A percentile compares a stretch with the other conserved stretches of the same genome.
These are phyloP conservation scores for Aegotheles bennettii DNA, from an alignment of 2,113 vertebrate genomes.

Conservation along the genomic window DNA sequence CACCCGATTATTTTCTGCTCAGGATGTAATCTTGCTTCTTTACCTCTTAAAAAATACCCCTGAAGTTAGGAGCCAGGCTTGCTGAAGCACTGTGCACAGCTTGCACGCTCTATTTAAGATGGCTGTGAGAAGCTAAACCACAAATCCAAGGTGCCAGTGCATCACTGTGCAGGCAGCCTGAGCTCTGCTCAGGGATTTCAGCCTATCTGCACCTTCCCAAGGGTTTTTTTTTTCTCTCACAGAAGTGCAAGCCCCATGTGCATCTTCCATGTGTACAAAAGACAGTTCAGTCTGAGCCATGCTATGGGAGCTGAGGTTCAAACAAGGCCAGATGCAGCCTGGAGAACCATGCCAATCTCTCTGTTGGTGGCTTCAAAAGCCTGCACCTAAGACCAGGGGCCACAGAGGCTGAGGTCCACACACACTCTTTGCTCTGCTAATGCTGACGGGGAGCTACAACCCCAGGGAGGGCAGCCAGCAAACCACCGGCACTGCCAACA, in stretches of 20 bases:
- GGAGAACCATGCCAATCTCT: neutral
- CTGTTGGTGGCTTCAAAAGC: neutral
- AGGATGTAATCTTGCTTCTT: neutral
- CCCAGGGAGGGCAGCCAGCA: neutral
- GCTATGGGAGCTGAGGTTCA: neutral
- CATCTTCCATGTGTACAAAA: neutral
- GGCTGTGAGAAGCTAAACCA: neutral
- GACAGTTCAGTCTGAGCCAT: neutral
- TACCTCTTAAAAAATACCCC: neutral
- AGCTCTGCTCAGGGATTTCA: neutral
- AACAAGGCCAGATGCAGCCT: neutral
- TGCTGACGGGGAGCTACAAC: neutral
- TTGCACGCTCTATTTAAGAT: neutral
- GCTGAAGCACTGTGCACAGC: neutral
- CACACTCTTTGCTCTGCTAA: neutral
- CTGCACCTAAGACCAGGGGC: accelerated
- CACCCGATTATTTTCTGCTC: neutral
- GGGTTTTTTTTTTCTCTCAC: accelerated
- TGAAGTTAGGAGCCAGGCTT: neutral
- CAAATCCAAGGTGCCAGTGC: neutral
- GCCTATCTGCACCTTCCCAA: neutral
- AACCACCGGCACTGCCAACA: neutral
- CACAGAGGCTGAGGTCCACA: accelerated
- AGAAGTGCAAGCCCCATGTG: neutral
- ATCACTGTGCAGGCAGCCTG: neutral